Percentiles rank a stretch among this genome's conserved stretches.
Conservation (phyloP, 2,888 invertebrate species). For the Eudasyphora cyanicolor region DNA sequence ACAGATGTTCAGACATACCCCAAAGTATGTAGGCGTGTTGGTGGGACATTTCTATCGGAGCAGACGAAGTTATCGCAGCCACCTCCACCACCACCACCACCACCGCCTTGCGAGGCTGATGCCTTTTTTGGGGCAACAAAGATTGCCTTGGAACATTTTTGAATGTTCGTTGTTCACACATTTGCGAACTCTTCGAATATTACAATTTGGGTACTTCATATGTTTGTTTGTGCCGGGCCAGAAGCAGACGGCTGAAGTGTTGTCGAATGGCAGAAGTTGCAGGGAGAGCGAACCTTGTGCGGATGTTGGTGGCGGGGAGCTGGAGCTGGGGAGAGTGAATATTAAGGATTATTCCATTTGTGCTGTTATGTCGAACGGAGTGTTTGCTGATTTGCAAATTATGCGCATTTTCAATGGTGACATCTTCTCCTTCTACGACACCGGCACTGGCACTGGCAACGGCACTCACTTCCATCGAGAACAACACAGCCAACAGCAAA, state of each 20-base stretch:
- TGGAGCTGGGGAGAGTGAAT: not conserved
- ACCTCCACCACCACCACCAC: too few species aligned
- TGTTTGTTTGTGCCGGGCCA: not conserved
- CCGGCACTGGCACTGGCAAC: too few species aligned
- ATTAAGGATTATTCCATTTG: conserved; percentile 33
- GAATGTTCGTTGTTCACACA: conserved; percentile 40
- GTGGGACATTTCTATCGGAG: not conserved
- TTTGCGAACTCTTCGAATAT: conserved; percentile 53
- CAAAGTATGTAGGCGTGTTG: not conserved
- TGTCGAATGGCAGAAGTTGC: not conserved
- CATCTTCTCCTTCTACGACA: conserved; percentile 41
- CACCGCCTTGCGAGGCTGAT: too few species aligned
- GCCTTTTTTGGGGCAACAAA: not conserved
- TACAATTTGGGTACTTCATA: conserved; percentile 16
- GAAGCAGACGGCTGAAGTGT: not conserved
- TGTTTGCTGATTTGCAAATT: conserved; percentile 51
- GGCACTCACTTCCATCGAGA: not conserved
- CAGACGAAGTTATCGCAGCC: not conserved
- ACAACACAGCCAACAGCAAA: too few species aligned
- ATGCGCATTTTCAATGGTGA: conserved; percentile 60
- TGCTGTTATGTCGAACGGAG: conserved; percentile 23
- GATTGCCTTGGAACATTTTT: not conserved
- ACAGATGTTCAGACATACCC: not conserved
- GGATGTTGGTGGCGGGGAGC: not conserved
- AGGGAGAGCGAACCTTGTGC: not conserved